These are phyloP conservation scores for Coelopa frigida DNA, from an alignment of 1,140 invertebrate species.

Conservation along the genomic window DNA sequence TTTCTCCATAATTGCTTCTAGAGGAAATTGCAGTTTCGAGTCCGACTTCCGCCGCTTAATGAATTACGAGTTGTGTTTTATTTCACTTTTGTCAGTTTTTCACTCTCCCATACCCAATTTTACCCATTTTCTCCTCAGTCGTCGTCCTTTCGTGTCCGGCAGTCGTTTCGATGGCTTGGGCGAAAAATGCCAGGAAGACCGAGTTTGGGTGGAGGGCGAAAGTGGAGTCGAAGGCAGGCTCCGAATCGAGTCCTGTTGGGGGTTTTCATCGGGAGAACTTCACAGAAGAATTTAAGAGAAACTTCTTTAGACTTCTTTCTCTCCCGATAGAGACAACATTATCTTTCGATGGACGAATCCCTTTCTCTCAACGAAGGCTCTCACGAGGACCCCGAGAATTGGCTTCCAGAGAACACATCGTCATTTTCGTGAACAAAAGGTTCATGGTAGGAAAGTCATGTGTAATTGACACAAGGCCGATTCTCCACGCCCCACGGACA, in stretches of 20 bases:
- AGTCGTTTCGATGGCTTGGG: not conserved
- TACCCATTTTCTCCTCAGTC: slow-evolving; percentile 1
- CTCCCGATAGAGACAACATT: not conserved
- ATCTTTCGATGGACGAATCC: not conserved
- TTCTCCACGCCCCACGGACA: too few relatives aligned
- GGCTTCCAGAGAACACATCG: too few relatives aligned
- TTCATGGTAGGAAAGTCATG: too few relatives aligned
- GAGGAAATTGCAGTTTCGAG: slow-evolving; percentile 46
- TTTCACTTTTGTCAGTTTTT: slow-evolving; percentile 15
- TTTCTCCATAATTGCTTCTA: slow-evolving; percentile 46
- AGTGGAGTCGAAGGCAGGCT: slow-evolving; percentile 11
- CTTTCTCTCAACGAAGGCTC: too few relatives aligned
- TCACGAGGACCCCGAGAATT: too few relatives aligned
- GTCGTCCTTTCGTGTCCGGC: slow-evolving; percentile 3
- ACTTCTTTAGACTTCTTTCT: not conserved
- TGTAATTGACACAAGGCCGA: too few relatives aligned
- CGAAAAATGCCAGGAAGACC: not conserved
- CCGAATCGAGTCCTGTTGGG: too few relatives aligned
- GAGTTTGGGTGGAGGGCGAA: slow-evolving; percentile 6
- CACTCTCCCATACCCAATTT: not conserved
- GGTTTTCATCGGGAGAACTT: not conserved
- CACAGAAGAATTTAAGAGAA: not conserved
- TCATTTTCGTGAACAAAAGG: too few relatives aligned
- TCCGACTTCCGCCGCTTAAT: slow-evolving; percentile 46
- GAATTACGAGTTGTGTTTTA: slow-evolving; percentile 45